phyloP scores from a whole-genome alignment of 2,888 invertebrate species.

The Halictus quadricinctus region DNA sequence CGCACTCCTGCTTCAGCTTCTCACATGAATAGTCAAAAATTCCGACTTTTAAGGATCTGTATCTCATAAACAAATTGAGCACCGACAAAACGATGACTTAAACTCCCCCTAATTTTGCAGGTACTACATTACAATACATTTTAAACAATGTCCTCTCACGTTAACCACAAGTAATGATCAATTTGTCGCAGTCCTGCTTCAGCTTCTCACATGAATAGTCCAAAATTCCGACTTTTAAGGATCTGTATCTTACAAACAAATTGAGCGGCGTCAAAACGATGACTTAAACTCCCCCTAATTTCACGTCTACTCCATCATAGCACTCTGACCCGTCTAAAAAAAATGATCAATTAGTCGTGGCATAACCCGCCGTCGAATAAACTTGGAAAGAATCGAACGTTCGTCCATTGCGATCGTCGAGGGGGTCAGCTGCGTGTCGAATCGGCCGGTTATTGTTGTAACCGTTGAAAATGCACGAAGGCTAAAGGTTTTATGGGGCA shows the following conservation, averaged over 20 bases:
- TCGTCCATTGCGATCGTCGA: background rate
- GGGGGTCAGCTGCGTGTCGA: background rate
- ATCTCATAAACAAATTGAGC: background rate
- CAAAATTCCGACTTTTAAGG: too few species aligned
- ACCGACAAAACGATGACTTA: background rate
- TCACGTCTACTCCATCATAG: background rate
- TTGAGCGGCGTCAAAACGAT: too few species aligned
- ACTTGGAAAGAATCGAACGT: background rate
- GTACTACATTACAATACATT: too few species aligned
- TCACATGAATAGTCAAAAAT: background rate
- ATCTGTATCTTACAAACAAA: too few species aligned
- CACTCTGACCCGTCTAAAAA: background rate
- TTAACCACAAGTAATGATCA: too few species aligned
- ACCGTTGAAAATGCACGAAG: constrained; percentile 31
- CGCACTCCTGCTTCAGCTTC: background rate
- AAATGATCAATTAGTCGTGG: background rate
- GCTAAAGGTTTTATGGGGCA: constrained; percentile 37
- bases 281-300: too few species aligned
- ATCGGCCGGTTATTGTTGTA: constrained; percentile 10
- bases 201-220: too few species aligned
- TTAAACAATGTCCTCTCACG: too few species aligned
- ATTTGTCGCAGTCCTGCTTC: too few species aligned
- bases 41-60: background rate
- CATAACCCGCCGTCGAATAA: too few species aligned
- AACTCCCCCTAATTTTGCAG: too few species aligned